Evolutionary conservation across 2,113 vertebrate species (phyloP), one percentile per base, ranked within the genome.

Genomic region (Sapayoa aenigma): DNA sequence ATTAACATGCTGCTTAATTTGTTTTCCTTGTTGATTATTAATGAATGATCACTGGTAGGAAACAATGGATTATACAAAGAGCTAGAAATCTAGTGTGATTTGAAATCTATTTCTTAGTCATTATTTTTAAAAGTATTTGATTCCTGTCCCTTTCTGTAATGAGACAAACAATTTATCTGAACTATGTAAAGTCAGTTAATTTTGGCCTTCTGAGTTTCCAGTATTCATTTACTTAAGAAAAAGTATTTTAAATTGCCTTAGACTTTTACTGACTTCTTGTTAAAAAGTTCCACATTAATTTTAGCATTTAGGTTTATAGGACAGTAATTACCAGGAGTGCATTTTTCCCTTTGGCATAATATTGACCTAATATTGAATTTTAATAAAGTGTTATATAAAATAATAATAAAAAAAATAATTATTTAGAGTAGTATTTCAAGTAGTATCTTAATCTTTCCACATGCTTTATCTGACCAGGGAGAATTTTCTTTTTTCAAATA

Each of bases 251-350:
- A 59, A 79, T 74, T 74, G 11, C 18, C 39, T 81, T 67, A 27
- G 12, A 74, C 12, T 52, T 39, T 77, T 75, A 24, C 30, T 67
- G 59, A 55, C 35, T 80, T 69, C 37, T 19, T 75, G 15, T 92
- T 71, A 89, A 90, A 77, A 39, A 39, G 4, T 50, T 84, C 3
- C 12, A 16, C 13, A 63, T 92, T 92, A 94, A 89, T 41, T 89
- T 86, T 67, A 78, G 21, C 69, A 90, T 96, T 92, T 96, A 90
- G 86, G 89, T 93, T 97, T 95, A 84, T 95, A 90, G 86, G 83
- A 81, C 95, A 90, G 62, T 63, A 94, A 96, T 93, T 87, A 95
- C 33, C 78, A 89, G 41, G 56, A 91, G 74, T 79, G 24, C 47
- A 81, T 59, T 87, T 63, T 87, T 84, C 93, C 90, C 90, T 56